Percentiles rank a stretch among this genome's conserved stretches.
phyloP scores from a whole-genome alignment of 64 coral and sea anemone species.

The Platygyra sinensis region DNA sequence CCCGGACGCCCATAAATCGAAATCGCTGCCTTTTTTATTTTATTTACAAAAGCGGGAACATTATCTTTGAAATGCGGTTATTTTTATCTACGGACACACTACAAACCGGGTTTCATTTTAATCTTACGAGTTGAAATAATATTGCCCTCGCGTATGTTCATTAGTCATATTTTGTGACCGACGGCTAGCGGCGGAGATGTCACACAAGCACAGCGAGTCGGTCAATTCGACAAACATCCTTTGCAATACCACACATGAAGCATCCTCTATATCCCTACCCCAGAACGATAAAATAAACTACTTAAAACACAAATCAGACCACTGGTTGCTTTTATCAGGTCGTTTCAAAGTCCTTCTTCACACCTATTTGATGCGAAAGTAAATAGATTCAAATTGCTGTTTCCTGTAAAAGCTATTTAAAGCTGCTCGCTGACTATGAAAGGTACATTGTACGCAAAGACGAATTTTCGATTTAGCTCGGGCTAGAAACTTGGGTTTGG shows the following conservation, averaged over 20 bases:
- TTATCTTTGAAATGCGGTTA: background rate
- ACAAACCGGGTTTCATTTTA: conserved; percentile 7
- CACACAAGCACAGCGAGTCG: conserved; percentile 15
- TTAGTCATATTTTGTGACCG: conserved; percentile 13
- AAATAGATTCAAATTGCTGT: conserved; percentile 17
- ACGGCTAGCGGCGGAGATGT: conserved; percentile 1
- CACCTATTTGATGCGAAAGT: conserved; percentile 34
- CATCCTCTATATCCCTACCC: background rate
- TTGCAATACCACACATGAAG: background rate
- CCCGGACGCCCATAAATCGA: conserved; percentile 8
- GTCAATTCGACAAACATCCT: background rate
- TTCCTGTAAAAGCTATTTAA: conserved; percentile 22
- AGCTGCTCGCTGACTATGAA: conserved; percentile 5
- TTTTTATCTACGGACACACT: background rate
- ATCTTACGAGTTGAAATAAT: conserved; percentile 15
- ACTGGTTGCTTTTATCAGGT: background rate
- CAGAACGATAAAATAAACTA: background rate
- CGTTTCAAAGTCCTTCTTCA: background rate
- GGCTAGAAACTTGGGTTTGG: background rate
- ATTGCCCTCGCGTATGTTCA: conserved; percentile 15
- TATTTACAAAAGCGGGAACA: background rate
- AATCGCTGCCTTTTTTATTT: background rate
- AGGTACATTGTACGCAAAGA: background rate
- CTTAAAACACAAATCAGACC: background rate
- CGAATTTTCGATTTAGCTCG: background rate